Evolutionary conservation across 2,797 vertebrate species (phyloP).

Genomic region (Varecia variegata): DNA sequence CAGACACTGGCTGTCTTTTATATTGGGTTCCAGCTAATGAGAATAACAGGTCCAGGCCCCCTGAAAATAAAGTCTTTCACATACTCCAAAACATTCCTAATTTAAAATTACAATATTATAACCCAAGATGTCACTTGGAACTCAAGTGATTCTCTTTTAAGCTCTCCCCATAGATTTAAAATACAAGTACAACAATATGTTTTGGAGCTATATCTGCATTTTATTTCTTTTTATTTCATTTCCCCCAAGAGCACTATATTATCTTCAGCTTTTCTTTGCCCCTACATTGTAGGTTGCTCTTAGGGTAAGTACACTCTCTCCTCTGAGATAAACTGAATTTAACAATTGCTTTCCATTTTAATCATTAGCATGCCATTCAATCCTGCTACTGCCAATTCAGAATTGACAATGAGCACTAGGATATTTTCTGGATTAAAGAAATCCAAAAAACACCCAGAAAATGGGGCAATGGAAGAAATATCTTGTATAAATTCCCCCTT

Average conservation of each 20-base stretch:
- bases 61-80: neutral
- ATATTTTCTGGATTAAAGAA: conserved; percentile 3
- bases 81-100: neutral
- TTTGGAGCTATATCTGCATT: neutral
- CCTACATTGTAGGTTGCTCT: neutral
- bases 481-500: neutral
- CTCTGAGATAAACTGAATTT: neutral
- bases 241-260: neutral
- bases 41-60: neutral
- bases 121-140: neutral
- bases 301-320: neutral
- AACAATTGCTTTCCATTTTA: neutral
- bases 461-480: neutral
- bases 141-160: neutral
- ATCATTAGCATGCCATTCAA: neutral
- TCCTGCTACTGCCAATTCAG: neutral
- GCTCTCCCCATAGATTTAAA: neutral
- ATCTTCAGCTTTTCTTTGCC: neutral
- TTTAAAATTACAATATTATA: conserved; percentile 24
- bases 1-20: neutral
- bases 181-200: neutral
- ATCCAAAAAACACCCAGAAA: neutral
- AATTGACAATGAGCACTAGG: neutral
- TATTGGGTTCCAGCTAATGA: neutral
- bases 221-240: conserved; percentile 11